Evolutionary conservation across 2,113 vertebrate species (phyloP).

Genomic region (Sylvia atricapilla): DNA sequence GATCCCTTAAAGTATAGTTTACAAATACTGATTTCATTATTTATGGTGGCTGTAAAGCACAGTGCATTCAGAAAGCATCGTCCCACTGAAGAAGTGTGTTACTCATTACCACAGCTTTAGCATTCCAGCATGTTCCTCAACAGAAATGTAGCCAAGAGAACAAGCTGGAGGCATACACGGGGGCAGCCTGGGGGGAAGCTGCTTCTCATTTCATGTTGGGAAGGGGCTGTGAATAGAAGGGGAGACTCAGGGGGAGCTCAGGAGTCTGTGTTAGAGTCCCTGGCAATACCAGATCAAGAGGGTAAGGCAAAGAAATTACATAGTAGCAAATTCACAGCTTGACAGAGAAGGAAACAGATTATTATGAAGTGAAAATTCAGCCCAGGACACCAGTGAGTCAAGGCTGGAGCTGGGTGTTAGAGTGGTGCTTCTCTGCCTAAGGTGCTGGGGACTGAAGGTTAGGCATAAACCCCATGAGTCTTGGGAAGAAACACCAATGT

Average conservation of each 20-base stretch:
- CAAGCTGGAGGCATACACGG: not conserved
- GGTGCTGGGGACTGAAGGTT: not conserved
- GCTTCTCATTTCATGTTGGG: not conserved
- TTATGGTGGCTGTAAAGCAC: constrained; percentile 53
- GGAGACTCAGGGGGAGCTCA: not conserved
- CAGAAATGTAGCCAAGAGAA: constrained; percentile 19
- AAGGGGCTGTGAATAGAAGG: not conserved
- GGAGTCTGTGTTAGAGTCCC: not conserved
- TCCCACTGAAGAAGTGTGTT: constrained; percentile 54
- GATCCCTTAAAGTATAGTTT: constrained; percentile 57
- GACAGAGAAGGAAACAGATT: not conserved
- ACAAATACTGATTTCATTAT: constrained; percentile 63
- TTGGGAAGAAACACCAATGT: not conserved
- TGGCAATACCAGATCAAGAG: not conserved
- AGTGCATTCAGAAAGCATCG: constrained; percentile 4
- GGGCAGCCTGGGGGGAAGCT: constrained; percentile 5
- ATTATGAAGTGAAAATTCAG: not conserved
- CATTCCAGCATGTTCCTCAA: constrained; percentile 36
- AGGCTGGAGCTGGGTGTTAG: not conserved
- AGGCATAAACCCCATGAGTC: not conserved
- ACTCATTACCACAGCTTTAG: constrained; percentile 34
- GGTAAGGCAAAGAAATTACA: not conserved
- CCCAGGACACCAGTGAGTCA: not conserved
- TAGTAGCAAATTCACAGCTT: not conserved
- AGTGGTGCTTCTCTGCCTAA: not conserved